These are phyloP conservation scores for Brachionus rotundiformis DNA, from an alignment of 1,140 invertebrate genomes.

Conservation along the genomic window DNA sequence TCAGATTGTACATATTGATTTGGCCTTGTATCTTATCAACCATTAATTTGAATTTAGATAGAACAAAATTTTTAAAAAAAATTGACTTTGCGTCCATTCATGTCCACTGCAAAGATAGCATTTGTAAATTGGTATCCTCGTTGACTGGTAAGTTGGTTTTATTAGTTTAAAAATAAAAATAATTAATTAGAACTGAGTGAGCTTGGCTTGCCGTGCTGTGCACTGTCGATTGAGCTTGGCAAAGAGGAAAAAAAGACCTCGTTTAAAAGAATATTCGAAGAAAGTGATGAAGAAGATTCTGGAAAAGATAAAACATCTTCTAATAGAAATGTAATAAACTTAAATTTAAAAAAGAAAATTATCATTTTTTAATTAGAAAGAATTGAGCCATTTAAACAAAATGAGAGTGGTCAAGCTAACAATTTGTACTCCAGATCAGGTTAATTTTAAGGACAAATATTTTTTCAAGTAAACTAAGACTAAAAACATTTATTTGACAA, in stretches of 20 bases:
- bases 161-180: not conserved
- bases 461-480: slow-evolving; percentile 4
- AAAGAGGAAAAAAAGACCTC: not conserved
- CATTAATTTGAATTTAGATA: not conserved
- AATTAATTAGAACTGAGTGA: not conserved
- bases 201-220: slow-evolving; percentile 16
- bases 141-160: not conserved
- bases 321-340: not conserved
- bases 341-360: not conserved
- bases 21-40: slow-evolving; percentile 20
- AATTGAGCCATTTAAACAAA: not conserved
- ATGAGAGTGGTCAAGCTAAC: not conserved
- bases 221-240: not conserved
- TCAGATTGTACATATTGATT: slow-evolving; percentile 42
- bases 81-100: slow-evolving; percentile 22
- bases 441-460: slow-evolving; percentile 45
- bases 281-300: not conserved
- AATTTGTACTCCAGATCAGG: not conserved
- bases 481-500: not conserved
- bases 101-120: slow-evolving; percentile 12
- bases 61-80: slow-evolving; percentile 15
- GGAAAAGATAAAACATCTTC: not conserved
- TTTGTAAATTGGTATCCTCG: not conserved
- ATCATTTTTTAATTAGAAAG: not conserved
- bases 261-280: slow-evolving; percentile 35